These are phyloP conservation scores for Ophion obscuratus DNA, from an alignment of 2,888 invertebrate genomes.

Conservation along the genomic window DNA sequence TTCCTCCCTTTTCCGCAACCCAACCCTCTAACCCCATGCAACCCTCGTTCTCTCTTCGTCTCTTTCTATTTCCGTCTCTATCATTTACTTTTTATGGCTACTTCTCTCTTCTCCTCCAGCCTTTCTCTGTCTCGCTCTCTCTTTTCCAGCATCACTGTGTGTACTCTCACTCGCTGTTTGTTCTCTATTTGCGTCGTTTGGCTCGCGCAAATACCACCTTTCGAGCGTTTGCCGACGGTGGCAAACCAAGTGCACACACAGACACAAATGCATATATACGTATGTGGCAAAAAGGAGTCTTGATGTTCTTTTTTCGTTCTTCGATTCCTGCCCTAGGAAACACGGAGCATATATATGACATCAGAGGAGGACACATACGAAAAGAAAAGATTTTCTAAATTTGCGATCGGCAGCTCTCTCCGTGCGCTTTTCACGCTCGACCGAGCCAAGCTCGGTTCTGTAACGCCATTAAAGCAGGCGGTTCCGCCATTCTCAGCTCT, in stretches of 20 bases:
- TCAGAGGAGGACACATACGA: constrained; percentile 30
- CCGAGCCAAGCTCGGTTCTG: constrained; percentile 62
- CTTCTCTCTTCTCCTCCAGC: constrained; percentile 54
- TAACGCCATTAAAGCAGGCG: constrained; percentile 67
- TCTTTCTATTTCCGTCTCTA: constrained; percentile 65
- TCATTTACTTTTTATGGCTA: constrained; percentile 64
- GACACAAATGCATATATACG: constrained; percentile 15
- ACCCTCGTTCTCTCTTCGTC: constrained; percentile 63
- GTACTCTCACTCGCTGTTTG: constrained; percentile 76
- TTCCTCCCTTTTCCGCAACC: constrained; percentile 81
- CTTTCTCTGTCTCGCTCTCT: constrained; percentile 38
- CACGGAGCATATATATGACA: constrained; percentile 7
- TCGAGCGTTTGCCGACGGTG: constrained; percentile 67
- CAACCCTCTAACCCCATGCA: constrained; percentile 71
- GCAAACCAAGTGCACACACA: constrained; percentile 38
- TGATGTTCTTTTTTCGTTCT: constrained; percentile 37
- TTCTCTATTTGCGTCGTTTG: constrained; percentile 83
- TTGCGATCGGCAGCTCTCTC: constrained; percentile 73
- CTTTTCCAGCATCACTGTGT: constrained; percentile 39
- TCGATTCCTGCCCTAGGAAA: constrained; percentile 40
- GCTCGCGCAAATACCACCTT: constrained; percentile 82
- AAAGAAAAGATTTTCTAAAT: constrained; percentile 77
- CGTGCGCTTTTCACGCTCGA: constrained; percentile 67
- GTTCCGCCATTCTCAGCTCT: constrained; percentile 61
- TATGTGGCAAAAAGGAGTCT: constrained; percentile 45